phyloP scores from a whole-genome alignment of 2,888 invertebrate genomes.

The Monoplex corrugatus region DNA sequence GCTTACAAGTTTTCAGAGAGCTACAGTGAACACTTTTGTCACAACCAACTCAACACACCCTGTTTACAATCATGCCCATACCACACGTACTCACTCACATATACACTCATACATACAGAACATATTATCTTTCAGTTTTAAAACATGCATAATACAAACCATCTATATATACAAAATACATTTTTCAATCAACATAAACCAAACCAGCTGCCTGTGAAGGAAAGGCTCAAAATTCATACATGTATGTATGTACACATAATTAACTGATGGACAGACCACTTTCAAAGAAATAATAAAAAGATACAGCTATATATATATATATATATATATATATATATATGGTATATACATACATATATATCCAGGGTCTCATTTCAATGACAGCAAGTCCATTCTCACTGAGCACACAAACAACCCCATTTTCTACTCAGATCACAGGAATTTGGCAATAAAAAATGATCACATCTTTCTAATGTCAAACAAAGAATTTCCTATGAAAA shows the following conservation, averaged over 20 bases:
- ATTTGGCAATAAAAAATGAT: constrained; percentile 23
- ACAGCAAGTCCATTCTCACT: too few species aligned
- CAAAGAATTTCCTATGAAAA: not conserved
- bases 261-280: too few species aligned
- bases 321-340: too few species aligned
- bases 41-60: not conserved
- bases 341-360: too few species aligned
- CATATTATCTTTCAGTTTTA: not conserved
- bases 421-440: constrained; percentile 6
- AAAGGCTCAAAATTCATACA: constrained; percentile 5
- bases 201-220: constrained; percentile 30
- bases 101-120: not conserved
- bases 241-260: not conserved
- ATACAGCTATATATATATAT: too few species aligned
- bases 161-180: constrained; percentile 10
- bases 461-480: not conserved
- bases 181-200: not conserved
- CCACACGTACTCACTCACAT: not conserved
- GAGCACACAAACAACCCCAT: too few species aligned
- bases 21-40: too few species aligned
- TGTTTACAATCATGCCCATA: not conserved
- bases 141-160: not conserved
- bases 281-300: too few species aligned
- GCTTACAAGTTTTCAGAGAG: too few species aligned
- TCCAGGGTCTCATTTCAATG: too few species aligned